Evolutionary conservation across 2,113 vertebrate genomes (phyloP).

Genomic region (Myocastor coypus): DNA sequence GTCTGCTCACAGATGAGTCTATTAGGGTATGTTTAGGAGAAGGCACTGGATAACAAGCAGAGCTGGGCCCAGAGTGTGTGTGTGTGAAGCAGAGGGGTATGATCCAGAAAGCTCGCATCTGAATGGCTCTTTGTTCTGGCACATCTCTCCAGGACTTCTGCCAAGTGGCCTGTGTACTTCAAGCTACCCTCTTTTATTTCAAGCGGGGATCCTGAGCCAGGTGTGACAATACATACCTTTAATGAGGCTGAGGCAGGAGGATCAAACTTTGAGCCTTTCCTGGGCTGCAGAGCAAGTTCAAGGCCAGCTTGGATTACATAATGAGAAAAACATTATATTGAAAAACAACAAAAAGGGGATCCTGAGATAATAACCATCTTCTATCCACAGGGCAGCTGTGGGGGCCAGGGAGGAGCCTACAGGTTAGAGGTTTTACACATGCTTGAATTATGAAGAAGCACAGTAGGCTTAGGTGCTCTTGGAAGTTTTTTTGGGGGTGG

Average conservation of each 20-base stretch:
- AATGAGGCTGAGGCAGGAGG: not conserved
- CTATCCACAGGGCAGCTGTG: rapidly evolving
- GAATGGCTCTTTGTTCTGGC: not conserved
- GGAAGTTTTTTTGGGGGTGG: not conserved
- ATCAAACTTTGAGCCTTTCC: not conserved
- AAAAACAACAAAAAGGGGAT: not conserved
- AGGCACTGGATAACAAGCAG: rapidly evolving
- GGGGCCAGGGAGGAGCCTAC: rapidly evolving
- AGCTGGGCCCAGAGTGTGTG: rapidly evolving
- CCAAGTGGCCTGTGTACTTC: not conserved
- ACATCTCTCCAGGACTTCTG: not conserved
- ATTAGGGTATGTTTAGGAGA: not conserved
- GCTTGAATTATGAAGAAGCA: not conserved
- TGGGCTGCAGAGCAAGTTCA: not conserved
- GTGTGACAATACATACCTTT: not conserved
- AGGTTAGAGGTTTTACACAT: not conserved
- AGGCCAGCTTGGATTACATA: not conserved
- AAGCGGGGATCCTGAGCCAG: not conserved
- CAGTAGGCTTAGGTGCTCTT: not conserved
- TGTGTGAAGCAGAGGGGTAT: not conserved
- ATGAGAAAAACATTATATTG: not conserved
- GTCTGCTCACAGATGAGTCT: not conserved
- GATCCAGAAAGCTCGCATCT: not conserved
- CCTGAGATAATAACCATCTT: not conserved
- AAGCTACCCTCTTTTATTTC: not conserved